These are phyloP conservation scores for Psilopogon haemacephalus DNA, from an alignment of 2,113 vertebrate species.

Conservation along the genomic window DNA sequence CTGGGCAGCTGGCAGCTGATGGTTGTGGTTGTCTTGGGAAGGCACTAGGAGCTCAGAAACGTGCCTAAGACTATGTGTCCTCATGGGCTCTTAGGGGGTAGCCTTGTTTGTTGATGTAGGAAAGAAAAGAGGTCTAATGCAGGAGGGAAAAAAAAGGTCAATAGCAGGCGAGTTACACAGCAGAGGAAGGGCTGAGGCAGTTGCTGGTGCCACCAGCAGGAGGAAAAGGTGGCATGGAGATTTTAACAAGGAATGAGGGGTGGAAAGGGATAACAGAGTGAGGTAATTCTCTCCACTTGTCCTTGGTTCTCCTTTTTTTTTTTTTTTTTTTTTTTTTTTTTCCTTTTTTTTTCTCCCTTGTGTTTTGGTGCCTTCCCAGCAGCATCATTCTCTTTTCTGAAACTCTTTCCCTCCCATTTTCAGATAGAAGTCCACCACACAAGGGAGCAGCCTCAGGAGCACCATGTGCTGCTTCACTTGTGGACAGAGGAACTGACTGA, in stretches of 20 bases:
- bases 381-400: not conserved
- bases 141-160: not conserved
- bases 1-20: not conserved
- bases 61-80: not conserved
- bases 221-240: not conserved
- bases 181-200: fast-evolving
- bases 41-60: not conserved
- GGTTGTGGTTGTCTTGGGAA: not conserved
- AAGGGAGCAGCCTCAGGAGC: not conserved
- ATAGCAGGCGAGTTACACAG: not conserved
- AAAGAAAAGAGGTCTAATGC: not conserved
- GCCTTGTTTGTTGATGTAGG: not conserved
- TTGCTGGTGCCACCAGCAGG: not conserved
- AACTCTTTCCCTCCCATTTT: not conserved
- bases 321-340: too few species aligned
- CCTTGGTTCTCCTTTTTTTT: not conserved
- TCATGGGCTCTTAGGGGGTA: not conserved
- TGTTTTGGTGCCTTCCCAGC: not conserved
- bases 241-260: not conserved
- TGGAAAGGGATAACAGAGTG: not conserved
- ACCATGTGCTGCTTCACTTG: not conserved
- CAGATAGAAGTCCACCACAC: not conserved
- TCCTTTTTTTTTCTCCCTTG: too few species aligned
- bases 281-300: constrained; percentile 6
- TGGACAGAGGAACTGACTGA: not conserved